Evolutionary conservation across 2,888 invertebrate genomes (phyloP).

Genomic region (Pomacea canaliculata): DNA sequence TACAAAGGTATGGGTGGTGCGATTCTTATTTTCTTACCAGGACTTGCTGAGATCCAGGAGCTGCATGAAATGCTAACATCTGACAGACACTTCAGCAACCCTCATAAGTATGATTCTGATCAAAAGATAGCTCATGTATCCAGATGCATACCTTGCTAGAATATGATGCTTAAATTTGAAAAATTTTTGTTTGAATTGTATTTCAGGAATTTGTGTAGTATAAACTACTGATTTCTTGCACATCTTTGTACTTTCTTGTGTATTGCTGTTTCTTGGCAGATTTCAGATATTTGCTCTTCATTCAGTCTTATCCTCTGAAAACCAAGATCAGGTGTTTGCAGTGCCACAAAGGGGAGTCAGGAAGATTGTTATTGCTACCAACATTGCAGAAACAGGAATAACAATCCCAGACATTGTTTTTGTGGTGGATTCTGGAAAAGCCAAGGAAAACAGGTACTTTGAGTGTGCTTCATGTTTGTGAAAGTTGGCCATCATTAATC

Average conservation of each 20-base stretch:
- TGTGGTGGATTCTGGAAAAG: slow-evolving; percentile 67
- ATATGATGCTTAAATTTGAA: not conserved
- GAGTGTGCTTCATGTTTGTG: not conserved
- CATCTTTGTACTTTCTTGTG: not conserved
- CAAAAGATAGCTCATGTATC: too few relatives aligned
- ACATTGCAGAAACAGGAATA: slow-evolving; percentile 68
- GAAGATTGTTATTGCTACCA: slow-evolving; percentile 67
- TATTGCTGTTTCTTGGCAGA: slow-evolving; percentile 36
- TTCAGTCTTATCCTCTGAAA: slow-evolving; percentile 65
- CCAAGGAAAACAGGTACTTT: slow-evolving; percentile 63
- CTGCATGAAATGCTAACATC: slow-evolving; percentile 58
- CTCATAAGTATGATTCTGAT: slow-evolving; percentile 36
- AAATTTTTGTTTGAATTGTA: not conserved
- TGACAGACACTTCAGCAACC: slow-evolving; percentile 57
- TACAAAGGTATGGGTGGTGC: slow-evolving; percentile 56
- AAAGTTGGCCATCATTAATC: not conserved
- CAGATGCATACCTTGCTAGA: too few relatives aligned
- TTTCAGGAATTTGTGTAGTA: not conserved
- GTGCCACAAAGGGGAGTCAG: slow-evolving; percentile 57
- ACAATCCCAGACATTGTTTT: slow-evolving; percentile 68
- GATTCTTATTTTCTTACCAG: slow-evolving; percentile 67
- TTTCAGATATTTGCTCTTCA: slow-evolving; percentile 63
- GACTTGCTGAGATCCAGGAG: slow-evolving; percentile 65
- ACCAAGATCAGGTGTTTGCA: slow-evolving; percentile 60
- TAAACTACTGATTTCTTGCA: not conserved